Percentiles rank a stretch among this genome's conserved stretches.
Evolutionary conservation across 1,140 invertebrate genomes (phyloP).

Genomic region (Idris sp.): DNA sequence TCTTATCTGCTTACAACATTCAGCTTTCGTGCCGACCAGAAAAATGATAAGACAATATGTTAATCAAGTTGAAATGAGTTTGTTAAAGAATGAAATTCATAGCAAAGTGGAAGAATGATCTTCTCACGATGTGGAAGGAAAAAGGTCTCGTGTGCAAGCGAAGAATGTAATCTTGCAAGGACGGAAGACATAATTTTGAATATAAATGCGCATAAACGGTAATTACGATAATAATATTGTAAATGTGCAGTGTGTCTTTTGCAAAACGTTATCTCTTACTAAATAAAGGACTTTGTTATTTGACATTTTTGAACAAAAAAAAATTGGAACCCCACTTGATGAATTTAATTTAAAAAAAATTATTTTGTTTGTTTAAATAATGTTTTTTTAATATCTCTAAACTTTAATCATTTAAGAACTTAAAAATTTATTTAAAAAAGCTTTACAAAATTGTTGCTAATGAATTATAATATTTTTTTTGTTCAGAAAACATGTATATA

Average conservation of each 20-base stretch:
- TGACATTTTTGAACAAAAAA: slow-evolving; percentile 24
- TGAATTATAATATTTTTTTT: too few relatives aligned
- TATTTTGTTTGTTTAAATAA: slow-evolving; percentile 1
- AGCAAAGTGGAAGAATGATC: slow-evolving; percentile 61
- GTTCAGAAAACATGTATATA: slow-evolving; percentile 12
- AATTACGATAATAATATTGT: slow-evolving; percentile 52
- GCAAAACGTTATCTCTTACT: slow-evolving; percentile 30
- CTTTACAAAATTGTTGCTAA: too few relatives aligned
- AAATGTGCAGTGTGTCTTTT: slow-evolving; percentile 23
- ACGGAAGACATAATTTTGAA: slow-evolving; percentile 70
- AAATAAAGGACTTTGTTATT: slow-evolving; percentile 31
- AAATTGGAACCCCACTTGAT: too few relatives aligned
- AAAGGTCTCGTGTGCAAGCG: slow-evolving; percentile 38
- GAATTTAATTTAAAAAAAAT: slow-evolving; percentile 9
- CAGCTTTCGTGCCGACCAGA: slow-evolving; percentile 36
- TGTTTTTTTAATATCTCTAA: too few relatives aligned
- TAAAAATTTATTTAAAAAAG: too few relatives aligned
- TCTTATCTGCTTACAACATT: too few relatives aligned
- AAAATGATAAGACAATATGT: slow-evolving; percentile 40
- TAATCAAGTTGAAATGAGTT: slow-evolving; percentile 9
- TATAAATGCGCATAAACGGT: slow-evolving; percentile 59
- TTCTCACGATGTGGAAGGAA: slow-evolving; percentile 66
- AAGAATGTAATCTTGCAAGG: slow-evolving; percentile 71
- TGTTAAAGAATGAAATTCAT: slow-evolving; percentile 50
- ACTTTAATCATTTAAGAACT: too few relatives aligned